Evolutionary conservation across 2,113 vertebrate genomes (phyloP), one percentile per base, ranked within the genome.

Genomic region (Myrmecobius fasciatus): DNA sequence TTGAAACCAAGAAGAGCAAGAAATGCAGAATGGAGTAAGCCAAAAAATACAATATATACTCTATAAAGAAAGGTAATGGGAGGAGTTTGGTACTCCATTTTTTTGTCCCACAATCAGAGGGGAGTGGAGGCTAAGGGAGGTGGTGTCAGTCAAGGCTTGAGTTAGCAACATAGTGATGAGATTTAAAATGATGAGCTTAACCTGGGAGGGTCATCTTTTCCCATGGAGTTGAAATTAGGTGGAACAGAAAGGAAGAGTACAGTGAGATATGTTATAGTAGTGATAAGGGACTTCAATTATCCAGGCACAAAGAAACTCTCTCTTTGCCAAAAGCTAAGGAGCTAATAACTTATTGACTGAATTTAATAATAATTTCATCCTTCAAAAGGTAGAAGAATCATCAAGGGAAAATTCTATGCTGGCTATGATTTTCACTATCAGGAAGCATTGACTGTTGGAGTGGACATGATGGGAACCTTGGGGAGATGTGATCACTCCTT

Each of bases 401-500:
- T 24, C 67, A 83, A 83, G 67, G n/a, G 67, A 83, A 83, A 83
- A 83, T 43, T 43, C 67, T 83, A 24, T 83, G n/a, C 36, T 83
- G 20, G 7, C 17, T 43, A 83, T 83, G 67, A 43, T 83, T 83
- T n/a, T 83, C 67, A 83, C n/a, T 83, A 83, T 24, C 6, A 83
- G n/a, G 67, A 83, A n/a, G 67, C n/a, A 83, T 83, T 83, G 67
- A 43, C 67, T 83, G 20, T 83, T 43, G 67, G 6, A 83, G n/a
- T 83, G 67, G 67, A 83, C 67, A 83, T 83, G 67, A 83, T 83
- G 67, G 67, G 67, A 83, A 83, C 67, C 67, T 83, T 83, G 67
- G 67, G 67, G 67, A 83, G 67, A 83, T 43, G 36, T 24, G 67
- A 83, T 83, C 67, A 83, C 67, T 83, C 67, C n/a, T 83, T 83